Evolutionary conservation across 2,888 invertebrate species (phyloP).

Genomic region (Meteorus colon): DNA sequence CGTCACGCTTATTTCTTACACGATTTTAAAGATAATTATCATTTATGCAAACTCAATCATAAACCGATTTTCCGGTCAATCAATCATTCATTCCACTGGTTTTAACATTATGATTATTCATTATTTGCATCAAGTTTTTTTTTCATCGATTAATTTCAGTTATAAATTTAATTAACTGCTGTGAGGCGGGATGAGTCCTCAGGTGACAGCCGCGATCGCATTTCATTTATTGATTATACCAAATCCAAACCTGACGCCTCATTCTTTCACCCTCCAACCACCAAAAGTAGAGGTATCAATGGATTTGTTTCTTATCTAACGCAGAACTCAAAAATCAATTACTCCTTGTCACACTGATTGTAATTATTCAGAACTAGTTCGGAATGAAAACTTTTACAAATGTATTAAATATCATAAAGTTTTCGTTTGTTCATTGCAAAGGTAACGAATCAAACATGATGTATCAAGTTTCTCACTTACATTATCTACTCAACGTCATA

Average conservation of each 20-base stretch:
- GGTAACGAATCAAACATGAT: too few relatives aligned
- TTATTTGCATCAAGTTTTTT: constrained; percentile 12
- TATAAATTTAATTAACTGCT: constrained; percentile 11
- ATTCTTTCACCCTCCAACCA: not conserved
- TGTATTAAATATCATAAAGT: not conserved
- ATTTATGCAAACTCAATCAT: constrained; percentile 20
- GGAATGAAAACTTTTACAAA: too few relatives aligned
- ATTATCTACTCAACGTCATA: constrained; percentile 52
- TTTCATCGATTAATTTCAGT: constrained; percentile 14
- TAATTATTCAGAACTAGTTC: too few relatives aligned
- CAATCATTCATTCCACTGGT: constrained; percentile 20
- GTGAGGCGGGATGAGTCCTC: constrained; percentile 16
- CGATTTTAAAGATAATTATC: constrained; percentile 10
- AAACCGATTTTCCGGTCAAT: constrained; percentile 11
- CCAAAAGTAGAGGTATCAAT: too few relatives aligned
- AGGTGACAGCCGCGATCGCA: constrained; percentile 38
- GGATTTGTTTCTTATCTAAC: too few relatives aligned
- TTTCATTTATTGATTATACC: not conserved
- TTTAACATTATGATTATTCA: not conserved
- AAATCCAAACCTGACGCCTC: not conserved
- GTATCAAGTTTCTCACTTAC: not conserved
- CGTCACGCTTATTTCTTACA: constrained; percentile 48
- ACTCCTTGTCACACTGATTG: too few relatives aligned
- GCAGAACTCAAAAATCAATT: too few relatives aligned
- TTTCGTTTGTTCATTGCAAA: not conserved